phyloP scores from a whole-genome alignment of 2,888 invertebrate species.

The Eupithecia exiguata region DNA sequence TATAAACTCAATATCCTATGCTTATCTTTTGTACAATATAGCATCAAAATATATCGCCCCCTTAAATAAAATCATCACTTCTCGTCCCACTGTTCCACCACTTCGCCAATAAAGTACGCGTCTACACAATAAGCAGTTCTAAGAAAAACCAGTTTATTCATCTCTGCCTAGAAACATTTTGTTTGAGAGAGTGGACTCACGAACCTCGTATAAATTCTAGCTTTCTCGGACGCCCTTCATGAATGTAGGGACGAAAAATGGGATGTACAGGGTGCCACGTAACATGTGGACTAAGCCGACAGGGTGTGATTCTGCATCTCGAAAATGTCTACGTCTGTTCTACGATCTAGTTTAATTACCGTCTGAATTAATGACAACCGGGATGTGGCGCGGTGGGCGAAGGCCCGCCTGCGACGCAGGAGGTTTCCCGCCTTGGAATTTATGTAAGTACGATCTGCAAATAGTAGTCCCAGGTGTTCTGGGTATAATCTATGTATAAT shows the following conservation, averaged over 20 bases:
- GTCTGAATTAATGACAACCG: too few species aligned
- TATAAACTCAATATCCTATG: too few species aligned
- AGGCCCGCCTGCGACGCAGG: too few species aligned
- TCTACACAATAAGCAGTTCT: background rate
- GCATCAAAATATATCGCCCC: too few species aligned
- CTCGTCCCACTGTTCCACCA: background rate
- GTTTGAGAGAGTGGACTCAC: constrained; percentile 10
- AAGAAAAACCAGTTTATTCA: background rate
- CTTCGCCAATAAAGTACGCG: background rate
- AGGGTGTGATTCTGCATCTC: background rate
- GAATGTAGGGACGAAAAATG: background rate
- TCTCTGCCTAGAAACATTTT: constrained; percentile 7
- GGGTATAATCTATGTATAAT: too few species aligned
- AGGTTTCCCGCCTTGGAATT: too few species aligned
- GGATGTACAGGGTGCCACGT: background rate
- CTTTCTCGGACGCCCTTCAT: background rate
- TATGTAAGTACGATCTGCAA: too few species aligned
- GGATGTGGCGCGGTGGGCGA: too few species aligned
- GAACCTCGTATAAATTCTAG: constrained; percentile 13
- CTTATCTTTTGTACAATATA: too few species aligned
- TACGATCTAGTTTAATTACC: too few species aligned
- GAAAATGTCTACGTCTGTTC: background rate
- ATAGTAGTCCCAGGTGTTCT: too few species aligned
- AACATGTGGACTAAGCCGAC: background rate
- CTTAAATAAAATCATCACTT: too few species aligned